Evolutionary conservation across 2,113 vertebrate genomes (phyloP), one percentile per base, ranked within the genome.

Genomic region (Passer domesticus): DNA sequence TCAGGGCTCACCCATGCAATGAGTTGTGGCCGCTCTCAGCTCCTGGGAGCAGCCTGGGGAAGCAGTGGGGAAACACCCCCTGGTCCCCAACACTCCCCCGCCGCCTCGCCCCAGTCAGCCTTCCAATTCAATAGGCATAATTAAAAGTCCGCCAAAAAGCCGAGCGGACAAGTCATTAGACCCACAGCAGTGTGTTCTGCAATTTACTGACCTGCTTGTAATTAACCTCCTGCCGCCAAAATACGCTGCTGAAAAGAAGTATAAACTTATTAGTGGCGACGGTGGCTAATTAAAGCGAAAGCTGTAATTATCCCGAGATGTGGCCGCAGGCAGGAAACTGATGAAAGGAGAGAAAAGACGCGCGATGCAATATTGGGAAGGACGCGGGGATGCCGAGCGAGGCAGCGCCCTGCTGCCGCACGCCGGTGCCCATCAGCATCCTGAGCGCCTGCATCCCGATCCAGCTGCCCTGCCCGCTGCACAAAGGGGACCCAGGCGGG

Each of bases 401-500:
- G 59, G 76, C 80, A 31, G 44, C 15, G 31, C 81, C 76, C 87
- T 11, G 83, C 83, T 74, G 43, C 49, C 18, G 16, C 19, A 1
- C 76, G 47, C 89, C 11, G 55, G 11, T 91, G 52, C 89, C 95
- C 91, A 84, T 27, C 91, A 90, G 86, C 95, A 89, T 89, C 92
- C 90, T 84, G 5, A 21, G 80, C 90, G 58, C 49, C 83, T 25
- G 53, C 67, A 50, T 47, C 92, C 83, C 25, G 1, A n/a, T 63
- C 88, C 94, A 92, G 94, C 93, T 87, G 96, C 91, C 92, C 94
- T 63, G 44, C 14, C 87, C 35, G 90, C 89, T 17, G 94, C 97
- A 98, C 99, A 99, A 99, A 99, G 96, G 98, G 92, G 88, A 67
- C 97, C 83, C 97, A 97, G 98, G 97, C 97, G 83, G 97, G 94